Conservation (phyloP, 2,113 vertebrate species). For the Sapayoa aenigma region DNA sequence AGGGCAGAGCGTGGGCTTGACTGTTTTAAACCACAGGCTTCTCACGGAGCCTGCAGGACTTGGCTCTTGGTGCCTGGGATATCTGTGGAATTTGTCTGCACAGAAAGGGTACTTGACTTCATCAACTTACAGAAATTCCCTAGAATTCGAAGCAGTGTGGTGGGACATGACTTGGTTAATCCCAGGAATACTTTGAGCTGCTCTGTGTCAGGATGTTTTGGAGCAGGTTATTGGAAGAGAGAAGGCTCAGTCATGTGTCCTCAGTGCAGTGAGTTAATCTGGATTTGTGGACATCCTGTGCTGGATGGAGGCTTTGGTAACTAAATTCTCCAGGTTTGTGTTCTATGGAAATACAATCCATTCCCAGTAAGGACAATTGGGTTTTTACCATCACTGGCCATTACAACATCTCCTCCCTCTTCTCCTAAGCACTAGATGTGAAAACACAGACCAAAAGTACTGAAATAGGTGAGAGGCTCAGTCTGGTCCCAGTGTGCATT, state of each 20-base stretch:
- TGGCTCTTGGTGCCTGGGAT: background rate
- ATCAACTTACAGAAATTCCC: background rate
- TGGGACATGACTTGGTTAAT: background rate
- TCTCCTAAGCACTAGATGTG: background rate
- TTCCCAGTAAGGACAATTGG: background rate
- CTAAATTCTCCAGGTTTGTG: background rate
- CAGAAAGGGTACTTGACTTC: background rate
- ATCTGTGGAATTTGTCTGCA: background rate
- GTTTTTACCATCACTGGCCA: background rate
- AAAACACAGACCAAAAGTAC: background rate
- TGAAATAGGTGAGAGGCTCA: background rate
- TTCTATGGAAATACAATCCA: background rate
- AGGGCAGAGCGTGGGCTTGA: accelerated
- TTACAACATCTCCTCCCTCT: background rate
- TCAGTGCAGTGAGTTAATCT: background rate
- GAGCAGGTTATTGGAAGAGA: background rate
- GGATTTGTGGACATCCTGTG: background rate
- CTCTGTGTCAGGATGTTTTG: accelerated
- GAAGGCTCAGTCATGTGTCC: accelerated
- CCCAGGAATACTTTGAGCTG: background rate
- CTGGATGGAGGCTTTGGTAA: background rate
- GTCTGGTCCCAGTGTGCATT: background rate
- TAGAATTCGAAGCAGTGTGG: accelerated
- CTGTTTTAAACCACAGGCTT: accelerated
- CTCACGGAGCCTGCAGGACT: background rate